These are phyloP conservation scores for Cyphomyrus plagiostoma DNA, from an alignment of 2,113 vertebrate genomes.

Conservation along the genomic window DNA sequence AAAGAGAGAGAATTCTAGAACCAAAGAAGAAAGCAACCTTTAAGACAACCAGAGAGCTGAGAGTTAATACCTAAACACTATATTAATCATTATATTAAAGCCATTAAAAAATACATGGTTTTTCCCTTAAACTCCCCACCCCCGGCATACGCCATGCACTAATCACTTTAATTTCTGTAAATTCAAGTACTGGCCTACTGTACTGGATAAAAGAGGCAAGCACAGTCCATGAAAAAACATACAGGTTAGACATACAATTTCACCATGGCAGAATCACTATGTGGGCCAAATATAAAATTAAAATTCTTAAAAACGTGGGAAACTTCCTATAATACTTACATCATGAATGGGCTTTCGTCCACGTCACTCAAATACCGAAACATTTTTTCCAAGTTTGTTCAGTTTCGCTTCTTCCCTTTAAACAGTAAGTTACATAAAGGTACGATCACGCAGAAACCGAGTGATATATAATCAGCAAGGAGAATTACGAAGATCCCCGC, in stretches of 20 bases:
- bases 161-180: not conserved
- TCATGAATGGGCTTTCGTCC: constrained; percentile 66
- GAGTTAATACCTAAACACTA: not conserved
- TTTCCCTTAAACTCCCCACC: not conserved
- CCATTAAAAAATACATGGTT: not conserved
- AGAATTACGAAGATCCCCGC: not conserved
- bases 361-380: constrained; percentile 68
- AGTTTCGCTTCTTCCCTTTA: constrained; percentile 1
- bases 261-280: not conserved
- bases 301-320: not conserved
- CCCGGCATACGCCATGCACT: not conserved
- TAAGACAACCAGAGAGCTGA: not conserved
- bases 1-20: not conserved
- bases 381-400: constrained; percentile 42
- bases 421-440: not conserved
- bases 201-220: not conserved
- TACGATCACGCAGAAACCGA: not conserved
- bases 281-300: not conserved
- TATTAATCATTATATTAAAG: not conserved
- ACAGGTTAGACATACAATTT: not conserved
- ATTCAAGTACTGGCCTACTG: not conserved
- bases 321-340: constrained; percentile 51
- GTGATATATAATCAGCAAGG: not conserved
- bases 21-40: not conserved
- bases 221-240: not conserved